These are phyloP conservation scores for Solen grandis DNA, from an alignment of 1,140 invertebrate genomes.

Conservation along the genomic window DNA sequence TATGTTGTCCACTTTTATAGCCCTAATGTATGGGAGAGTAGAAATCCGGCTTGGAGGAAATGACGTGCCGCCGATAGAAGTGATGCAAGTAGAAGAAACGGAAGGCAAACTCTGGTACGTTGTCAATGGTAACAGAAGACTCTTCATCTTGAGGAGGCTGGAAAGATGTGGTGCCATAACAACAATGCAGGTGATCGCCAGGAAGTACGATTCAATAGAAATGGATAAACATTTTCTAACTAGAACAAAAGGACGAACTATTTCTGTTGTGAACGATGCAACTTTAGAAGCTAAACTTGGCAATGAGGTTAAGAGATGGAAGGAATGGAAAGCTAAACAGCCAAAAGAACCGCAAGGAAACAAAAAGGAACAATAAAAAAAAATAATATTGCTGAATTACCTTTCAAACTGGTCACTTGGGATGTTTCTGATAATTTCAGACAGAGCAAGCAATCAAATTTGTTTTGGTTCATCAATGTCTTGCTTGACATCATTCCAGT, in stretches of 20 bases:
- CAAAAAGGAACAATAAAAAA: too few relatives aligned
- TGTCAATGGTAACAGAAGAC: conserved; percentile 49
- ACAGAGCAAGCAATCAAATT: too few relatives aligned
- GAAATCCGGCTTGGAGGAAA: conserved; percentile 44
- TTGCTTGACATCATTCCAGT: too few relatives aligned
- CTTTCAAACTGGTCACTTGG: too few relatives aligned
- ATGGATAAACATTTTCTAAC: conserved; percentile 55
- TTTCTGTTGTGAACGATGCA: conserved; percentile 42
- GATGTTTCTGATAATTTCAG: too few relatives aligned
- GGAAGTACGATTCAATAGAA: conserved; percentile 50
- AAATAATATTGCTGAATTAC: too few relatives aligned
- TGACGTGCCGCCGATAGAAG: conserved; percentile 49
- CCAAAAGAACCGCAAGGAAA: conserved; percentile 22
- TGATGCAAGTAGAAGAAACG: conserved; percentile 48
- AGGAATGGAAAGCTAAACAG: conserved; percentile 51
- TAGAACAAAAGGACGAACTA: conserved; percentile 35
- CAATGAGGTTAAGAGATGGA: conserved; percentile 42
- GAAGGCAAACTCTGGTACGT: conserved; percentile 47
- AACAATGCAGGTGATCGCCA: conserved; percentile 47
- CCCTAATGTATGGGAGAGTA: conserved; percentile 32
- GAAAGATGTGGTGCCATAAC: conserved; percentile 48
- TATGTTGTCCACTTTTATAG: conserved; percentile 45
- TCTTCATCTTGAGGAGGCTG: conserved; percentile 34
- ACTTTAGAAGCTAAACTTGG: conserved; percentile 25
- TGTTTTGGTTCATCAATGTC: too few relatives aligned